phyloP scores from a whole-genome alignment of 2,797 vertebrate genomes.

The Xiphorhynchus erythropygius region DNA sequence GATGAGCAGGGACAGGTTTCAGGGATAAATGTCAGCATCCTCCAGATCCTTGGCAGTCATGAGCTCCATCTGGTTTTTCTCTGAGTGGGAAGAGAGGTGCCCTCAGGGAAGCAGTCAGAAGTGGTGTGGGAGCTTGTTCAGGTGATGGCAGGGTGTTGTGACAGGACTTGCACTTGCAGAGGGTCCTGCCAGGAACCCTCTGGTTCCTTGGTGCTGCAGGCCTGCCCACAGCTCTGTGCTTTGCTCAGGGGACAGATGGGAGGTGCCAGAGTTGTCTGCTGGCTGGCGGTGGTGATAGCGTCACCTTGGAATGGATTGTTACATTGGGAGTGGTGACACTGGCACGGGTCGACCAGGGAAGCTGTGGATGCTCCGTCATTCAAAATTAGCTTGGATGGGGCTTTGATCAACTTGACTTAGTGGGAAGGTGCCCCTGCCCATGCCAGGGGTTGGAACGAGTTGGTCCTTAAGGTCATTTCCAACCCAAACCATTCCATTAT shows the following conservation, averaged over 20 bases:
- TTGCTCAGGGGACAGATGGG: background rate
- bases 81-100: background rate
- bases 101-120: background rate
- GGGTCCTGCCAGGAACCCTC: background rate
- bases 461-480: background rate
- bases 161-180: background rate
- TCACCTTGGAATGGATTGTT: background rate
- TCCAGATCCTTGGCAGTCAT: background rate
- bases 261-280: background rate
- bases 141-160: rapidly evolving
- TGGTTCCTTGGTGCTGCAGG: background rate
- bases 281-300: rapidly evolving
- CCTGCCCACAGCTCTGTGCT: background rate
- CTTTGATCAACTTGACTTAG: background rate
- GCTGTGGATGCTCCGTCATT: background rate
- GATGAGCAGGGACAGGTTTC: background rate
- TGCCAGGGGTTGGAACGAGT: background rate
- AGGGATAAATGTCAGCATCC: rapidly evolving
- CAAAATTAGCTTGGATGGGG: background rate
- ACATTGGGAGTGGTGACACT: background rate
- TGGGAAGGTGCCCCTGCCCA: background rate
- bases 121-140: rapidly evolving
- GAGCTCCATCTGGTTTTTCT: background rate
- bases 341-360: background rate
- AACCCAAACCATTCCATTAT: no score